These are phyloP conservation scores for Protobothrops mucrosquamatus DNA, from an alignment of 2,113 vertebrate species.

Conservation along the genomic window DNA sequence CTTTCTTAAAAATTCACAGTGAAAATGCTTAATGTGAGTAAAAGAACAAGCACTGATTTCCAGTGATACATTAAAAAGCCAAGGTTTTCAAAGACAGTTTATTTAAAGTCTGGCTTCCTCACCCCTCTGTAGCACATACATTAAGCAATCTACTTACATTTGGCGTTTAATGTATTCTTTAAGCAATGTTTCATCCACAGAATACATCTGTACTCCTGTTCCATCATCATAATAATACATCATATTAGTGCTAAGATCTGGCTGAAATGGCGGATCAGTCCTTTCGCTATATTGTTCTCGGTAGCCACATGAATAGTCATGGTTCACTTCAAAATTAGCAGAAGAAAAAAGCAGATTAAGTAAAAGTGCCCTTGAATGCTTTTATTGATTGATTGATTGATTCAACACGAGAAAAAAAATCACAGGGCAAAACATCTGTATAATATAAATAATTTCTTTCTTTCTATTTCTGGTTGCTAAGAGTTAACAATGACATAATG, in stretches of 20 bases:
- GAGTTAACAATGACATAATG: background rate
- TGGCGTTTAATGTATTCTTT: conserved; percentile 96
- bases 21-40: background rate
- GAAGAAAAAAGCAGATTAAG: conserved; percentile 17
- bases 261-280: conserved; percentile 64
- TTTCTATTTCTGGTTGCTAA: background rate
- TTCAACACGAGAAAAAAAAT: conserved; percentile 5
- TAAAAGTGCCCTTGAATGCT: background rate
- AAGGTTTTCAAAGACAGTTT: background rate
- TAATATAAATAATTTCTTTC: background rate
- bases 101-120: background rate
- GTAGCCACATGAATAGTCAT: conserved; percentile 80
- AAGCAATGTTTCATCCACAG: conserved; percentile 88
- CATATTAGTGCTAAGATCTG: conserved; percentile 81
- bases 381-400: background rate
- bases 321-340: conserved; percentile 75
- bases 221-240: conserved; percentile 94
- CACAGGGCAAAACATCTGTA: background rate
- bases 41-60: background rate
- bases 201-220: conserved; percentile 87
- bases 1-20: conserved; percentile 23
- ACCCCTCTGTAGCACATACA: background rate
- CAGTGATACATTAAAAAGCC: background rate
- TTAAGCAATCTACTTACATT: conserved; percentile 80
- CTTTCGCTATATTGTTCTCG: conserved; percentile 77